Conservation (phyloP, 2,113 vertebrate species). For the Thalassoma bifasciatum region DNA sequence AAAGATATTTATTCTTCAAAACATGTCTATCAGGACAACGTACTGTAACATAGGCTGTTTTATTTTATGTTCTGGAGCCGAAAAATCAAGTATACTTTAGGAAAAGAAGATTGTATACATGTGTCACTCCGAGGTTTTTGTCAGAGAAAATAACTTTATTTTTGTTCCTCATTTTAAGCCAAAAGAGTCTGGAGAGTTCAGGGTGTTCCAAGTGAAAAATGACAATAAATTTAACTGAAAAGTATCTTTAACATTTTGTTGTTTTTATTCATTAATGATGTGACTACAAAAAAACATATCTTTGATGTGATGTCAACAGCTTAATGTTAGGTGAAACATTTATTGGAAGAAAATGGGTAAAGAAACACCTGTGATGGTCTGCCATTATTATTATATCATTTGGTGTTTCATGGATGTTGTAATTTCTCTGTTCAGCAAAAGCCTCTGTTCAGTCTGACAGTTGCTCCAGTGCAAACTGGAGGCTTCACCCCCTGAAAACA, state of each 20-base stretch:
- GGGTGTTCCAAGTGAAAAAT: constrained; percentile 74
- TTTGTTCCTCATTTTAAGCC: constrained; percentile 72
- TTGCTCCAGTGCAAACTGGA: constrained; percentile 71
- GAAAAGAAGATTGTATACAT: constrained; percentile 56
- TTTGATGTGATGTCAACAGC: not conserved
- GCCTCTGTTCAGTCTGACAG: constrained; percentile 64
- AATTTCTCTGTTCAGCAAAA: constrained; percentile 48
- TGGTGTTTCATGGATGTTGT: too few relatives aligned
- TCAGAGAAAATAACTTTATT: constrained; percentile 56
- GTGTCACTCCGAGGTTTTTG: constrained; percentile 72
- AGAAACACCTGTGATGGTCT: too few relatives aligned
- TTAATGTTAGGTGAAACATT: not conserved
- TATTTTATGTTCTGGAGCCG: constrained; percentile 69
- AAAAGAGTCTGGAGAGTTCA: constrained; percentile 76
- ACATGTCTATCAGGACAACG: constrained; percentile 64
- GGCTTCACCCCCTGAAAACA: constrained; percentile 73
- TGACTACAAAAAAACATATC: not conserved
- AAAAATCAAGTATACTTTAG: constrained; percentile 71
- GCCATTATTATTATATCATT: too few relatives aligned
- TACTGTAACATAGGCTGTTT: constrained; percentile 73
- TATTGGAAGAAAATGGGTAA: too few relatives aligned
- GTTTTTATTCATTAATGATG: not conserved
- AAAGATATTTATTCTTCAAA: constrained; percentile 73
- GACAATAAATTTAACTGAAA: constrained; percentile 80
- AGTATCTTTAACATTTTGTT: not conserved